Conservation (phyloP, 2,888 invertebrate genomes). For the Oegoconia quadripuncta region DNA sequence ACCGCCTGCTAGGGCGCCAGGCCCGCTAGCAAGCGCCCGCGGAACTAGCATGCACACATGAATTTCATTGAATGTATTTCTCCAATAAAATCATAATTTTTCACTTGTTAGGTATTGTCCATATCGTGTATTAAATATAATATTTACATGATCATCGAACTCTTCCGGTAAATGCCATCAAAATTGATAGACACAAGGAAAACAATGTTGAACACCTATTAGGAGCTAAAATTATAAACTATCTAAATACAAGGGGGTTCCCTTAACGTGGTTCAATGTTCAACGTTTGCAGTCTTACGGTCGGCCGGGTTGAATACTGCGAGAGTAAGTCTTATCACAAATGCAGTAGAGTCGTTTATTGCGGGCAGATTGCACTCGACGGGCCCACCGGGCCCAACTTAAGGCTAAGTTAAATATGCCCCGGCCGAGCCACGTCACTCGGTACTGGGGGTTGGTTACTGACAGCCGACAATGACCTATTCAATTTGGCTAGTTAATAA, state of each 20-base stretch:
- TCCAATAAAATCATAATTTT: slow-evolving; percentile 72
- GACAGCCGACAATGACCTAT: no score
- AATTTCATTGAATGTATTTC: slow-evolving; percentile 74
- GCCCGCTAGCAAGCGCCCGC: slow-evolving; percentile 25
- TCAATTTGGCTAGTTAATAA: no score
- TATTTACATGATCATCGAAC: slow-evolving; percentile 55
- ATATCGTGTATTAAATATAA: slow-evolving; percentile 69
- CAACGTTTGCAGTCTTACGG: slow-evolving; percentile 3
- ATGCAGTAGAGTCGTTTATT: slow-evolving; percentile 44
- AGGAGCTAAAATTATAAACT: slow-evolving; percentile 73
- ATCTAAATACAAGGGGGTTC: slow-evolving; percentile 64
- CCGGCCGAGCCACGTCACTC: no score
- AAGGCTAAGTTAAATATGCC: slow-evolving; percentile 32
- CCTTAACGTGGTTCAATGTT: no score
- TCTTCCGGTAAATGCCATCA: slow-evolving; percentile 55
- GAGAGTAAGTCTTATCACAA: slow-evolving; percentile 54
- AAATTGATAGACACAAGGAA: slow-evolving; percentile 44
- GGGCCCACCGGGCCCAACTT: slow-evolving; percentile 6
- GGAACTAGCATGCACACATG: slow-evolving; percentile 55
- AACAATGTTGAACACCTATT: slow-evolving; percentile 75
- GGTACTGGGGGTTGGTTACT: no score
- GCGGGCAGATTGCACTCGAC: slow-evolving; percentile 40
- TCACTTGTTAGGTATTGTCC: slow-evolving; percentile 79
- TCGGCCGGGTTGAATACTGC: slow-evolving; percentile 38
- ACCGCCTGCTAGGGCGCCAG: slow-evolving; percentile 23